Evolutionary conservation across 2,888 invertebrate species (phyloP).

Genomic region (Erpobdella octoculata): DNA sequence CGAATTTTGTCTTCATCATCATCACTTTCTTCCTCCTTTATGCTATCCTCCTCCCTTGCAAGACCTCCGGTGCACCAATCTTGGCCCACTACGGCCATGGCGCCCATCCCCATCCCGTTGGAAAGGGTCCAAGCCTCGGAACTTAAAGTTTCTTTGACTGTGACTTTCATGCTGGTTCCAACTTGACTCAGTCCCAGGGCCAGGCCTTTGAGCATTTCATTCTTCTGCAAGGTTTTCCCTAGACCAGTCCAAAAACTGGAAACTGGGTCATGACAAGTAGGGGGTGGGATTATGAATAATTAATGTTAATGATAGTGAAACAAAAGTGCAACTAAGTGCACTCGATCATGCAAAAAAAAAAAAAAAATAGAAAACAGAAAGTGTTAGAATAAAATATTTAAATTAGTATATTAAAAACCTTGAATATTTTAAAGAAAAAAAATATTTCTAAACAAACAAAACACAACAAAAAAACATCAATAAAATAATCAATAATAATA

Average conservation of each 20-base stretch:
- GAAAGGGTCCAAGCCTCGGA: not conserved
- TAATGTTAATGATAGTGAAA: too few species aligned
- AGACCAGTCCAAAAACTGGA: constrained; percentile 21
- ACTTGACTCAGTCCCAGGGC: constrained; percentile 14
- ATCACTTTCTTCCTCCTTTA: constrained; percentile 4
- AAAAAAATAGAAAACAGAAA: too few species aligned
- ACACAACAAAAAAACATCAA: too few species aligned
- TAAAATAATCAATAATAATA: too few species aligned
- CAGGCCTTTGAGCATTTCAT: constrained; percentile 14
- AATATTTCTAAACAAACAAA: too few species aligned
- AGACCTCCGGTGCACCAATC: not conserved
- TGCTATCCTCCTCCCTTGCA: not conserved
- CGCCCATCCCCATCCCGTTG: not conserved
- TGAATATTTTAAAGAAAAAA: too few species aligned
- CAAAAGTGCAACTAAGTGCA: too few species aligned
- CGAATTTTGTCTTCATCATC: constrained; percentile 1
- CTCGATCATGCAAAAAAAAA: too few species aligned
- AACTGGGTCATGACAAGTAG: constrained; percentile 6
- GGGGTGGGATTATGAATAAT: not conserved
- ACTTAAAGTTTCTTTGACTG: not conserved
- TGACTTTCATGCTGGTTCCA: not conserved
- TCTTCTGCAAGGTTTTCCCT: constrained; percentile 15
- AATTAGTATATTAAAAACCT: too few species aligned
- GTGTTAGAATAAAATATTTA: too few species aligned
- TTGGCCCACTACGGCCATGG: not conserved